Evolutionary conservation across 2,797 vertebrate genomes (phyloP), one percentile per base, ranked within the genome.

Genomic region (Lutjanus campechanus): DNA sequence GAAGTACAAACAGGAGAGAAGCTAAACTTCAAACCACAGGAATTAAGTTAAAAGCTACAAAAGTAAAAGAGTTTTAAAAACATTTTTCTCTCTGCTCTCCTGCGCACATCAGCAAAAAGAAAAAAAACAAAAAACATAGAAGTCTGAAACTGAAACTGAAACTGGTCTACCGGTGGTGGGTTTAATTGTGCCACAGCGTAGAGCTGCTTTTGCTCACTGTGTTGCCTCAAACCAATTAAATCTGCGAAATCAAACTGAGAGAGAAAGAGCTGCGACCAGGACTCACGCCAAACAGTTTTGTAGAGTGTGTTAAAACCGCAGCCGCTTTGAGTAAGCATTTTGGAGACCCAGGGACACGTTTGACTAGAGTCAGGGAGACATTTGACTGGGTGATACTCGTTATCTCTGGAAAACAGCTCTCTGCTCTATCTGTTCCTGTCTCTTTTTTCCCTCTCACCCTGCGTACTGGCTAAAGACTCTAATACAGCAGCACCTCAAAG

Each of bases 271-370:
- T 22, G 72, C 20, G 64, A 50, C 47, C 77, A 76, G 66, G 25
- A 62, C 65, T 43, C 19, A 53, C 1, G 9, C 40, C 58, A 76
- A 50, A 55, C 19, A 17, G 8, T 69, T 82, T 73, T 56, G 29
- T 55, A 25, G 49, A 62, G 76, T 75, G 49, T 71, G 50, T 79
- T 83, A 46, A 70, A 79, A 54, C 58, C 29, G 55, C 51, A 68
- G 53, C 67, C 68, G 75, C 60, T 79, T 81, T 73, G 66, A 82
- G 73, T 69, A 69, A 81, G 83, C 72, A 79, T 58, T 85, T 75
- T 69, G 43, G 67, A 89, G 73, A 89, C 74, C 22, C 66, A 62
- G 81, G 58, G 77, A 88, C 65, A 65, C 75, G 66, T 84, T 62
- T 80, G 74, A 76, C 68, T 49, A 71, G 25, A 72, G 60, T 67